These are phyloP conservation scores for Erebia ligea DNA, from an alignment of 2,888 invertebrate species.

Conservation along the genomic window DNA sequence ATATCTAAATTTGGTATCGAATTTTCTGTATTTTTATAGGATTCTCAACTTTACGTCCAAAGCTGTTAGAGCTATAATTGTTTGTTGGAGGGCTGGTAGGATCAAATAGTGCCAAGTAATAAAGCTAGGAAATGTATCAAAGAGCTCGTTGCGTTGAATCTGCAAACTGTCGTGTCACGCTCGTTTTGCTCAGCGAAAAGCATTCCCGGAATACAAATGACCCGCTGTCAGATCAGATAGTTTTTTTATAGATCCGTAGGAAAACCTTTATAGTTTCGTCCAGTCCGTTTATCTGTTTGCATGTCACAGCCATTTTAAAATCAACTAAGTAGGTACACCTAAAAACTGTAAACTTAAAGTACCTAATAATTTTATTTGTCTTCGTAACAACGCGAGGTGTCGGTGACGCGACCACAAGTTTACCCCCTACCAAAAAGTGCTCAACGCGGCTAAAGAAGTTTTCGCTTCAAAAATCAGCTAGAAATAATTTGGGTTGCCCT, in stretches of 20 bases:
- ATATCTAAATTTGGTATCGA: conserved; percentile 15
- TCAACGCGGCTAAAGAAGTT: too few relatives aligned
- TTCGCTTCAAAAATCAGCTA: too few relatives aligned
- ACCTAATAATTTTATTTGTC: too few relatives aligned
- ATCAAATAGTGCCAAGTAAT: conserved; percentile 24
- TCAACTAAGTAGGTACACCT: too few relatives aligned
- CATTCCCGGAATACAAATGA: conserved; percentile 26
- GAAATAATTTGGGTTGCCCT: too few relatives aligned
- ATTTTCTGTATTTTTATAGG: conserved; percentile 4
- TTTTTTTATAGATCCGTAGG: not conserved
- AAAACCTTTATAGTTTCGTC: too few relatives aligned
- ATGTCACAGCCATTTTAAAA: too few relatives aligned
- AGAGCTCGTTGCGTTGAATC: conserved; percentile 32
- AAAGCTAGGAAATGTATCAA: conserved; percentile 33
- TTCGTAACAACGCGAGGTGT: too few relatives aligned
- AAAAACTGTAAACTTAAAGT: too few relatives aligned
- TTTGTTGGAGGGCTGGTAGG: not conserved
- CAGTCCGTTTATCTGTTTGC: too few relatives aligned
- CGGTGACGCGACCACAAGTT: too few relatives aligned
- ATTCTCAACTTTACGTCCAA: not conserved
- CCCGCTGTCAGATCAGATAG: not conserved
- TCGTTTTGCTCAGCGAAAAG: conserved; percentile 23
- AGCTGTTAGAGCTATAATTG: not conserved
- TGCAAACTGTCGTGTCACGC: conserved; percentile 31
- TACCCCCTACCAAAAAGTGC: too few relatives aligned